A percentile compares a stretch with the other conserved stretches of the same genome.
These are phyloP conservation scores for Hyphantria cunea DNA, from an alignment of 1,140 invertebrate genomes.

Conservation along the genomic window DNA sequence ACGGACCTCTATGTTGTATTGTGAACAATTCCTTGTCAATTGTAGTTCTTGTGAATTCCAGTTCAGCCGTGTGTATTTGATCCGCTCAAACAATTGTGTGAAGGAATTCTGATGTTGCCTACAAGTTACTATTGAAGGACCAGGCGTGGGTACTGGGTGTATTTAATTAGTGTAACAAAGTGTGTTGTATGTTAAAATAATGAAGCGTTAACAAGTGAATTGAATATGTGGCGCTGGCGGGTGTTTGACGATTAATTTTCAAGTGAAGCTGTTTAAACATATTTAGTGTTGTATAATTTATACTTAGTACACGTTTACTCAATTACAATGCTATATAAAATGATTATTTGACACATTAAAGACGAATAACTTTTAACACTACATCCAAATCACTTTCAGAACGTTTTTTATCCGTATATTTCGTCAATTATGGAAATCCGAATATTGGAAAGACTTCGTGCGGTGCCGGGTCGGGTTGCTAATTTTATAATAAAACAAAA, in stretches of 20 bases:
- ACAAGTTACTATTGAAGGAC: conserved; percentile 2
- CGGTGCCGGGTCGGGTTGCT: no score
- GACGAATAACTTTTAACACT: no score
- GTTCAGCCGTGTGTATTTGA: conserved; percentile 15
- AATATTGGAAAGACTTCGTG: no score
- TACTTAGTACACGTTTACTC: no score
- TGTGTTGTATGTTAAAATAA: not conserved
- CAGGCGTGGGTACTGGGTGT: not conserved
- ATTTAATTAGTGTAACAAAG: not conserved
- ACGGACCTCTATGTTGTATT: not conserved
- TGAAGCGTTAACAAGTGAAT: not conserved
- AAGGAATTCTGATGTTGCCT: not conserved
- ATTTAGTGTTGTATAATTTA: not conserved
- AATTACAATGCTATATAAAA: no score
- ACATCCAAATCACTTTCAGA: no score
- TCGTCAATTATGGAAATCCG: no score
- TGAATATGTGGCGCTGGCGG: not conserved
- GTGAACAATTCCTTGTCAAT: not conserved
- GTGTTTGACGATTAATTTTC: no score
- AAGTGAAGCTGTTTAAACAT: not conserved
- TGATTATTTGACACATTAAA: no score
- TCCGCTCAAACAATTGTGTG: conserved; percentile 17
- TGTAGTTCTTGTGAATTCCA: conserved; percentile 5
- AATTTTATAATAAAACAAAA: no score
- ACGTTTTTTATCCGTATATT: no score